These are phyloP conservation scores for Pseudopodoces humilis DNA, from an alignment of 2,113 vertebrate species.

Conservation along the genomic window DNA sequence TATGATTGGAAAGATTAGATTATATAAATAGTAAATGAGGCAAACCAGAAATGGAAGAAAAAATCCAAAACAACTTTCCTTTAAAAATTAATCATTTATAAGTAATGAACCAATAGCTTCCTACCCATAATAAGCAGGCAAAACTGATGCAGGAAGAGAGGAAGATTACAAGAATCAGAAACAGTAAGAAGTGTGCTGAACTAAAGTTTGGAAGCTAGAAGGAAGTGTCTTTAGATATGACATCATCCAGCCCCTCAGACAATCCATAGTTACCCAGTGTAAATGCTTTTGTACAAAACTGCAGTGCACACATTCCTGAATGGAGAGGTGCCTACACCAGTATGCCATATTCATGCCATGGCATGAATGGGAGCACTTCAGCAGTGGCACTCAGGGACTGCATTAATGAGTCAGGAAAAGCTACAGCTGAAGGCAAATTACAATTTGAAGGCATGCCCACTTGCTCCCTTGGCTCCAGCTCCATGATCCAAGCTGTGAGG, in stretches of 20 bases:
- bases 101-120: not conserved
- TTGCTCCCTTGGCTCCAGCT: not conserved
- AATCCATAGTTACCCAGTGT: not conserved
- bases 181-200: not conserved
- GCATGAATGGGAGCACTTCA: constrained; percentile 9
- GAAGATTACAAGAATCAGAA: not conserved
- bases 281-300: not conserved
- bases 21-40: not conserved
- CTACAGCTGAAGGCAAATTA: constrained; percentile 25
- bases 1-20: not conserved
- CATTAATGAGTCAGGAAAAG: not conserved
- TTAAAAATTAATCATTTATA: not conserved
- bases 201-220: not conserved
- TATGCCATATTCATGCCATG: too few species aligned
- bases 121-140: not conserved
- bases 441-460: not conserved
- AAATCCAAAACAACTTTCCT: not conserved
- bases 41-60: not conserved
- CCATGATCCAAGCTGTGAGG: not conserved
- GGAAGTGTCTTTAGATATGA: not conserved
- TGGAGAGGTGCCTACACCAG: not conserved
- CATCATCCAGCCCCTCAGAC: not conserved
- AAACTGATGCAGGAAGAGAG: not conserved
- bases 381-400: not conserved
- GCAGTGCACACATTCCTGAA: not conserved